A percentile compares a stretch with the other conserved stretches of the same genome.
phyloP scores from a whole-genome alignment of 2,888 invertebrate genomes.

The Hetaerina titia region DNA sequence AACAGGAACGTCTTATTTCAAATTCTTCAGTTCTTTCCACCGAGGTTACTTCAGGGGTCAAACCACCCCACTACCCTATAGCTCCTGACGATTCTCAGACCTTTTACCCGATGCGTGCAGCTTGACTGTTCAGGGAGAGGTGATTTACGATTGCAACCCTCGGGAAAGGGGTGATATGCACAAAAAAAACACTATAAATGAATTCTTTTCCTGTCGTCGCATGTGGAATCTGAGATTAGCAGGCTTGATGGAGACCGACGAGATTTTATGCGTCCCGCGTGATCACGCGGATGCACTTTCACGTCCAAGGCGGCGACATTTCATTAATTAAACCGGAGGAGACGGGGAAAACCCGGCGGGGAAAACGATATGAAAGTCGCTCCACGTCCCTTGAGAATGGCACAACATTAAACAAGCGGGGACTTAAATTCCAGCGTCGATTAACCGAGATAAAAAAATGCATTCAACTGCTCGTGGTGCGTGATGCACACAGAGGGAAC shows the following conservation, averaged over 20 bases:
- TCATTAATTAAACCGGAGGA: conserved; percentile 12
- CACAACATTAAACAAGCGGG: neutral
- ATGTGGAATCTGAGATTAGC: neutral
- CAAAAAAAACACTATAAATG: neutral
- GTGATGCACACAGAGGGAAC: neutral
- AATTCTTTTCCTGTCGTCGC: neutral
- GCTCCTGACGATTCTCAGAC: neutral
- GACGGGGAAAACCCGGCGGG: neutral
- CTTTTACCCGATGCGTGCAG: neutral
- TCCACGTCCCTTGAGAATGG: neutral
- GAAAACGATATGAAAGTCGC: neutral
- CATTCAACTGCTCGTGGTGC: neutral
- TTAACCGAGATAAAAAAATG: neutral
- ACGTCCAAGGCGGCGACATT: neutral
- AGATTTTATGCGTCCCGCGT: neutral
- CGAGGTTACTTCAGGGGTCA: neutral
- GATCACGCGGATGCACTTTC: neutral
- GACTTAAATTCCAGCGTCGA: neutral
- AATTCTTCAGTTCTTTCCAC: too few relatives aligned
- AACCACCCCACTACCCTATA: neutral
- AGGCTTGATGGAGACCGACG: neutral
- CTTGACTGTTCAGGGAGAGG: neutral
- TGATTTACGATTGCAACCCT: neutral
- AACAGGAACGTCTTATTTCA: neutral
- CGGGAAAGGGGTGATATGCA: neutral